These are phyloP conservation scores for Eubasilissa regina DNA, from an alignment of 1,140 invertebrate genomes.

Conservation along the genomic window DNA sequence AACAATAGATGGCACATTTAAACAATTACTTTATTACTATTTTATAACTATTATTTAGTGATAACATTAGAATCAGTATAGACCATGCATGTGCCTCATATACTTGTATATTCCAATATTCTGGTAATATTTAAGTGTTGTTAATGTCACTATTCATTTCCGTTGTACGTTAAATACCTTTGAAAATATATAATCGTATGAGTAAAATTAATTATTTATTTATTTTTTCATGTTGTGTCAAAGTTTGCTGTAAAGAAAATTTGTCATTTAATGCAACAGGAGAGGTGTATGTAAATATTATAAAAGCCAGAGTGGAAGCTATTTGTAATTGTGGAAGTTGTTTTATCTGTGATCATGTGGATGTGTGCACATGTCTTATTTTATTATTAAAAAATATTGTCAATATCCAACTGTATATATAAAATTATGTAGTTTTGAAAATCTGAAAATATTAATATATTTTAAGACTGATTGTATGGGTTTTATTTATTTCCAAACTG, in stretches of 20 bases:
- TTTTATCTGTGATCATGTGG: constrained; percentile 58
- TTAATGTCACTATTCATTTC: no score
- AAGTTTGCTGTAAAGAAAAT: constrained; percentile 10
- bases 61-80: constrained; percentile 49
- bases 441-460: constrained; percentile 55
- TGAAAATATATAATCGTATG: background rate
- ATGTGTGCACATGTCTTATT: constrained; percentile 47
- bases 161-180: no score
- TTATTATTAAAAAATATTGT: constrained; percentile 49
- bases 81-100: constrained; percentile 60
- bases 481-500: constrained; percentile 49
- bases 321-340: constrained; percentile 47
- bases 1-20: constrained; percentile 13
- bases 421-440: constrained; percentile 49
- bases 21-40: constrained; percentile 32
- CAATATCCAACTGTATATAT: constrained; percentile 53
- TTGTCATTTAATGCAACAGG: background rate
- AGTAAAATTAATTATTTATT: no score
- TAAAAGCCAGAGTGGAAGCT: constrained; percentile 10
- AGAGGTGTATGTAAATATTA: background rate
- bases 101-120: constrained; percentile 51
- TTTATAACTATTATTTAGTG: constrained; percentile 21
- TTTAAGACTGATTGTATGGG: constrained; percentile 53
- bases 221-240: no score
- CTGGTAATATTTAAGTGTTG: constrained; percentile 39